phyloP scores from a whole-genome alignment of 2,888 invertebrate genomes.

The Oxystoma pomonae region DNA sequence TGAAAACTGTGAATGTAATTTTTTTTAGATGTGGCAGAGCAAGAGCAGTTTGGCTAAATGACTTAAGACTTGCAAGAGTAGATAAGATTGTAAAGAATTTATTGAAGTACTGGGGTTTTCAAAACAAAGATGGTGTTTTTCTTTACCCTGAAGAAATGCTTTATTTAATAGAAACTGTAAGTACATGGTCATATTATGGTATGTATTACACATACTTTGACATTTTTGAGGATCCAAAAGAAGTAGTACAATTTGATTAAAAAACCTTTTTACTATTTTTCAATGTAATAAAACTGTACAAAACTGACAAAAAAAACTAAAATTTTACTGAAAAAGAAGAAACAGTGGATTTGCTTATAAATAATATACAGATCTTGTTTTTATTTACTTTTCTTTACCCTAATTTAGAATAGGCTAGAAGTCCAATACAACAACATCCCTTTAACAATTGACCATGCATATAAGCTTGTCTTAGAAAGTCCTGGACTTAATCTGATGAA shows the following conservation, averaged over 20 bases:
- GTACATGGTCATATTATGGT: too few species aligned
- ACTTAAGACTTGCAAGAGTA: slow-evolving; percentile 32
- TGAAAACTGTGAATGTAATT: too few species aligned
- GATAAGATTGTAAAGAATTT: slow-evolving; percentile 34
- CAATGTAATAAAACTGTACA: too few species aligned
- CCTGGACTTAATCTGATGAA: slow-evolving; percentile 27
- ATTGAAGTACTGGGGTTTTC: slow-evolving; percentile 38
- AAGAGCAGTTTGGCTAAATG: slow-evolving; percentile 37
- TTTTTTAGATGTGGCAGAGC: slow-evolving; percentile 36
- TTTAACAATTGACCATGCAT: slow-evolving; percentile 64
- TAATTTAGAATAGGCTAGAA: slow-evolving; percentile 59
- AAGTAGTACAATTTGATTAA: too few species aligned
- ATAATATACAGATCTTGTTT: too few species aligned
- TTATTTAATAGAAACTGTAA: slow-evolving; percentile 63
- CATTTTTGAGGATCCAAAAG: too few species aligned
- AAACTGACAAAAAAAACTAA: too few species aligned
- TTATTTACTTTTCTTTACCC: slow-evolving; percentile 9
- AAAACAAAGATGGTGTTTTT: slow-evolving; percentile 38
- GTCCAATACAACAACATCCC: slow-evolving; percentile 55
- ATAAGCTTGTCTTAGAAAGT: slow-evolving; percentile 49
- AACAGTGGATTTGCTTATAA: too few species aligned
- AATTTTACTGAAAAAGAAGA: too few species aligned
- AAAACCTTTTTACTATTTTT: too few species aligned
- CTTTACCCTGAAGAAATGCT: slow-evolving; percentile 64
- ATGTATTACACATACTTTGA: too few species aligned